Evolutionary conservation across 2,888 invertebrate species (phyloP), one percentile per base, ranked within the genome.

Genomic region (Troides oblongomaculatus): DNA sequence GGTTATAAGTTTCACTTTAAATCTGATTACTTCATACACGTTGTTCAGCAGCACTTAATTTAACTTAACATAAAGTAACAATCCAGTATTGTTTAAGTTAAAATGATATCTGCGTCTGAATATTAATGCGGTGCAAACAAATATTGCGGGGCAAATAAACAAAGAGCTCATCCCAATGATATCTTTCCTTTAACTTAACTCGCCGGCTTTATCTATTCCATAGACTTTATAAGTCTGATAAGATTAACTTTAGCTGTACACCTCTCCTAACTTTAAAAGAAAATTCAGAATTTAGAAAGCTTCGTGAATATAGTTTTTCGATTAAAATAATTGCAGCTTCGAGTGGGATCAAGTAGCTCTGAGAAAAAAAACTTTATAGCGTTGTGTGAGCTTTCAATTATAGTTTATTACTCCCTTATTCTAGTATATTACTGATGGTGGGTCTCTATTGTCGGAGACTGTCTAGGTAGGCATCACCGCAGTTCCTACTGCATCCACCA

Each of bases 121-220:
- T 53, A 53, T 53, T 46, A 46, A 46, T n/a, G 53, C 53, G 53
- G 53, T 18, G 39, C 23, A 62, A 67, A 67, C 30, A 67, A 63
- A 63, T 21, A 21, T 21, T 21, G 21, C 53, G 53, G 53, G 18
- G 39, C 23, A 62, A 67, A 67, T 46, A 67, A 63, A 63, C 43
- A 64, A 69, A 60, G 53, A 53, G 69, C 70, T 62, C 72, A 64
- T 69, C 74, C 72, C 67, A 73, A 74, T 75, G 75, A 74, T 76
- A 76, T 72, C 72, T 72, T 72, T 30, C 76, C 74, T 79, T 75
- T 74, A 76, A 78, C 77, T 79, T 74, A 77, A 79, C 79, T 82
- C 73, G 70, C 67, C 71, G 69, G 73, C 72, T 76, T 76, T 83
- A 85, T 84, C 82, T 84, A 78, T 82, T 81, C 77, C 77, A 64